A percentile compares a stretch with the other conserved stretches of the same genome.
Conservation (phyloP, 2,888 invertebrate species). For the Latheticus oryzae region DNA sequence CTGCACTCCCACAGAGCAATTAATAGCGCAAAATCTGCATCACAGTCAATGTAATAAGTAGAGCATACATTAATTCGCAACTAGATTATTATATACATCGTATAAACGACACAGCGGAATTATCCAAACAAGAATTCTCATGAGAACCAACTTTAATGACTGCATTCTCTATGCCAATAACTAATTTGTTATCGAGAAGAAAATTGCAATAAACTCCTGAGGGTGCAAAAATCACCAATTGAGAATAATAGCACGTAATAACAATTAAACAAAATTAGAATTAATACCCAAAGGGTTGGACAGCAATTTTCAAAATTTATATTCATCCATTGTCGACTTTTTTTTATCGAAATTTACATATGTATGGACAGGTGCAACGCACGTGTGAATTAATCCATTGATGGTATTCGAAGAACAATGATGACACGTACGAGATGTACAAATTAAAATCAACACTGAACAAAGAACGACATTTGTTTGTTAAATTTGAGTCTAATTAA, state of each 20-base stretch:
- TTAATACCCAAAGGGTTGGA: constrained; percentile 26
- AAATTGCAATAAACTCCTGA: too few species aligned
- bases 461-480: constrained; percentile 23
- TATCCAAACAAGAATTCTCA: constrained; percentile 14
- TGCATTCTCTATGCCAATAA: constrained; percentile 2
- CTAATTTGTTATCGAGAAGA: constrained; percentile 10
- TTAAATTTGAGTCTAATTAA: constrained; percentile 28
- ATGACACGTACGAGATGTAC: constrained; percentile 19
- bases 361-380: constrained; percentile 33
- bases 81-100: constrained; percentile 12
- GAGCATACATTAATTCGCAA: constrained; percentile 22
- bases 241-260: constrained; percentile 38
- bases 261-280: constrained; percentile 42
- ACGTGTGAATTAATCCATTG: constrained; percentile 33
- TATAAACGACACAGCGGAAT: constrained; percentile 8
- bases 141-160: constrained; percentile 12
- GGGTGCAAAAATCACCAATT: too few species aligned
- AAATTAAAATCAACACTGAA: constrained; percentile 26
- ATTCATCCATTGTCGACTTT: constrained; percentile 19
- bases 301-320: constrained; percentile 14
- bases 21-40: constrained; percentile 39
- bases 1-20: constrained; percentile 44
- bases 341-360: constrained; percentile 22
- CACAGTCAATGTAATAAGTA: constrained; percentile 25
- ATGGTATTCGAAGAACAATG: constrained; percentile 27